Evolutionary conservation across 2,113 vertebrate species (phyloP).

Genomic region (Callocephalon fimbriatum): DNA sequence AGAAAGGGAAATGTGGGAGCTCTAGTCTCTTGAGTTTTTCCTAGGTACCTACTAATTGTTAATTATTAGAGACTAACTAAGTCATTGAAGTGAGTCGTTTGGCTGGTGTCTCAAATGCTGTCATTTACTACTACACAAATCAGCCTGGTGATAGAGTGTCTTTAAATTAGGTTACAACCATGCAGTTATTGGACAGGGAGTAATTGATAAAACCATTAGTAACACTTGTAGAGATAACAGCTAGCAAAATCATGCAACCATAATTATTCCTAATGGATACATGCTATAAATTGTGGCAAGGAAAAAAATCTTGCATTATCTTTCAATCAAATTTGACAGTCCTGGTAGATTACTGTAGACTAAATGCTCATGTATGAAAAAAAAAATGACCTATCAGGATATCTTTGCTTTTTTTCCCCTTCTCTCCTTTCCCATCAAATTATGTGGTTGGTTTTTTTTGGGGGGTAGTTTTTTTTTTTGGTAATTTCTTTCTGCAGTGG

Average conservation of each 20-base stretch:
- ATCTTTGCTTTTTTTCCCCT: conserved; percentile 39
- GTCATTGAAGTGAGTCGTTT: conserved; percentile 87
- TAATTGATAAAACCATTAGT: conserved; percentile 99
- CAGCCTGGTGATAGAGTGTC: conserved; percentile 89
- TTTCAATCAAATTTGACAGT: conserved; percentile 88
- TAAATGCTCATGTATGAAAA: conserved; percentile 72
- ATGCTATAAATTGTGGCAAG: conserved; percentile 93
- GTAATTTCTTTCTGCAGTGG: conserved; percentile 26
- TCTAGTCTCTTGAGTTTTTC: conserved; percentile 77
- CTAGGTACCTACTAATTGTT: conserved; percentile 85
- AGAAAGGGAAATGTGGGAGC: conserved; percentile 62
- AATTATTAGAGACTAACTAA: conserved; percentile 89
- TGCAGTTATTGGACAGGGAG: conserved; percentile 93
- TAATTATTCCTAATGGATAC: conserved; percentile 97
- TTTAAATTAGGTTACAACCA: conserved; percentile 96
- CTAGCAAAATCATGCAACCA: conserved; percentile 94
- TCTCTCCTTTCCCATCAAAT: conserved; percentile 53
- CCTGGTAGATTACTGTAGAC: conserved; percentile 78
- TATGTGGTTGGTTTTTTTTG: conserved; percentile 6
- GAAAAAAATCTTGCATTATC: conserved; percentile 85
- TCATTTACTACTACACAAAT: conserved; percentile 91
- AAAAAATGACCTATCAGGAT: conserved; percentile 77
- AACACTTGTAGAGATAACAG: conserved; percentile 99
- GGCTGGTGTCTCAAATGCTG: conserved; percentile 86
- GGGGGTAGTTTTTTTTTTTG: background rate